Base-by-base conservation (phyloP, 2,888 invertebrate species). In the Toxonevra muliebris region DNA sequence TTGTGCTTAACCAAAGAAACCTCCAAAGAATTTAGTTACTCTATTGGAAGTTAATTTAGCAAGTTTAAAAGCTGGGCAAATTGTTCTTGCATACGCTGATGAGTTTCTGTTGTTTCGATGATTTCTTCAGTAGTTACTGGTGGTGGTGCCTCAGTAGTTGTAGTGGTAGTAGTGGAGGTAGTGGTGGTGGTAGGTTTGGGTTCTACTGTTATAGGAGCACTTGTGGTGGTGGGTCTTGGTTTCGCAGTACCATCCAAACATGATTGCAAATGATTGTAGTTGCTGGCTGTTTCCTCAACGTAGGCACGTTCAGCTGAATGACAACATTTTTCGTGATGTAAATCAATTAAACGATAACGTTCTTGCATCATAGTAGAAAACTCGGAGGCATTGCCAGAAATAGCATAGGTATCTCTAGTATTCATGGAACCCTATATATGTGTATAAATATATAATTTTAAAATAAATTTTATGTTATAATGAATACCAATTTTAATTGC, bases 381-480 rank as follows among this genome's bases (percentile, higher is more conserved):
- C 53, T 81, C 82, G 0, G 81, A 76, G 15, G 81, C 80, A 69
- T 82, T 82, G n/a, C 81, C 77, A 1, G 81, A 82, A 50, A 82
- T 81, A 58, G 73, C 68, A 45, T 81, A 82, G 0, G 77, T 76
- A 50, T 72, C 50, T 40, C 80, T 71, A 4, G 82, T 81, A 61
- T 79, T 81, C 63, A 80, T 77, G n/a, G 78, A 74, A 9, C 82
- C 81, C 81, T 81, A 19, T 40, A 55, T 61, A 63, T 60, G n/a
- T 19, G 9, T 17, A 54, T 19, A 42, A 30, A 20, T 53, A 2
- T 17, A 40, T 48, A 3, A 30, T 50, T 20, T 20, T n/a, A 13
- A 60, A 43, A 60, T 45, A 43, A 50, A 5, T 52, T n/a, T 52
- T 30, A 7, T 10, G 8, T 9, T 12, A 41, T 52, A 11, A 4